Conservation (phyloP, 2,797 vertebrate genomes). For the Gallinago solitaria region DNA sequence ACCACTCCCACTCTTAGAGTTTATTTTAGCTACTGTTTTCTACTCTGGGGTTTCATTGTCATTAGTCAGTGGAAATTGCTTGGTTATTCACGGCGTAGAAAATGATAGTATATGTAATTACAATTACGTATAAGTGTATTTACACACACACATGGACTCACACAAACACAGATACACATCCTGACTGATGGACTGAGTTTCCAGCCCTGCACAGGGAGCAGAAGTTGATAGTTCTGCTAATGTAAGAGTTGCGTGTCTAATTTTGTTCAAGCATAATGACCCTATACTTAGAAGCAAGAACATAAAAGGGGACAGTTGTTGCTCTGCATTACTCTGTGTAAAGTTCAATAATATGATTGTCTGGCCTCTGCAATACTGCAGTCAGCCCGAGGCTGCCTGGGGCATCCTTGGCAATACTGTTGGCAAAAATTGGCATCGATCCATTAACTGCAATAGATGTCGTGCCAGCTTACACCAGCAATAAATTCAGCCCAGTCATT, state of each 20-base stretch:
- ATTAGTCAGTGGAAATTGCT: constrained; percentile 27
- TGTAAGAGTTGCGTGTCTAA: not conserved
- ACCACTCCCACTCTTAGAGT: constrained; percentile 16
- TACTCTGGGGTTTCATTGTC: not conserved
- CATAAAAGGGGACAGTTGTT: not conserved
- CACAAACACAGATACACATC: not conserved
- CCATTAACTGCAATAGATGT: not conserved
- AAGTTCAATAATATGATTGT: constrained; percentile 4
- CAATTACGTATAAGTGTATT: not conserved
- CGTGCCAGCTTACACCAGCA: constrained; percentile 4
- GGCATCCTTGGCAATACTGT: not conserved
- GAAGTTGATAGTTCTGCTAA: constrained; percentile 2
- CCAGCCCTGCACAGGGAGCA: not conserved
- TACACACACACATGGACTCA: not conserved
- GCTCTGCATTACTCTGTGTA: not conserved
- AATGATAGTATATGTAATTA: constrained; percentile 30
- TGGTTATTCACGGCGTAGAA: not conserved
- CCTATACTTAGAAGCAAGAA: not conserved
- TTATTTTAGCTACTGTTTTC: constrained; percentile 58
- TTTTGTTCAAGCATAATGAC: not conserved
- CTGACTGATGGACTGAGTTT: not conserved
- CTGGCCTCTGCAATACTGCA: not conserved
- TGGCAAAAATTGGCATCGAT: not conserved
- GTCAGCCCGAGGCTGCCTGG: not conserved
- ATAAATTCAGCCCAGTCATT: not conserved